A percentile compares a stretch with the other conserved stretches of the same genome.
These are phyloP conservation scores for Mirounga angustirostris DNA, from an alignment of 2,113 vertebrate species.

Conservation along the genomic window DNA sequence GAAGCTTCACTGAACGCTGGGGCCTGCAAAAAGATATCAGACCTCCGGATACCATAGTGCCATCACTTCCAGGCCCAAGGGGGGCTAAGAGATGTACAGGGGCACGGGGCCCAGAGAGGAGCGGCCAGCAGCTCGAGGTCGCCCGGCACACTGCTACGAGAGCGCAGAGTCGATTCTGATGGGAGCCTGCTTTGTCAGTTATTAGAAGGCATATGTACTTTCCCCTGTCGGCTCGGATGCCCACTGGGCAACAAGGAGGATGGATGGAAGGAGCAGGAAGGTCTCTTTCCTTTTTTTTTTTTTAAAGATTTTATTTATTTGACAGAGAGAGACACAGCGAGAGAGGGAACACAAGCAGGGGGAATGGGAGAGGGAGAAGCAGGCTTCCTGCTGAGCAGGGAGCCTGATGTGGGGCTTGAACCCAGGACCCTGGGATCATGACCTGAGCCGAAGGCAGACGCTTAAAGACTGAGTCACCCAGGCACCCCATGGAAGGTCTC, in stretches of 20 bases:
- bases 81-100: neutral
- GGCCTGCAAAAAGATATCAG: neutral
- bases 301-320: no score
- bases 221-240: no score
- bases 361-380: no score
- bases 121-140: accelerated
- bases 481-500: neutral
- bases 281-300: neutral
- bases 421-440: no score
- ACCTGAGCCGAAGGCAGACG: no score
- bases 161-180: neutral
- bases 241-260: neutral
- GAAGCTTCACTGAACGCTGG: neutral
- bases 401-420: no score
- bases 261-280: neutral
- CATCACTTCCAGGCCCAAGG: neutral
- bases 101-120: accelerated
- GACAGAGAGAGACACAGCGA: no score
- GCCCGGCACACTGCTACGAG: neutral
- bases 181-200: no score
- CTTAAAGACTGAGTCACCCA: no score
- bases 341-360: no score
- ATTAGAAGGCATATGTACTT: neutral
- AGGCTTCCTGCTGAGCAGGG: no score
- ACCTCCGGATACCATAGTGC: neutral